Percentiles rank a stretch among this genome's conserved stretches.
These are phyloP conservation scores for Hystrix brachyura DNA, from an alignment of 2,113 vertebrate genomes.

Conservation along the genomic window DNA sequence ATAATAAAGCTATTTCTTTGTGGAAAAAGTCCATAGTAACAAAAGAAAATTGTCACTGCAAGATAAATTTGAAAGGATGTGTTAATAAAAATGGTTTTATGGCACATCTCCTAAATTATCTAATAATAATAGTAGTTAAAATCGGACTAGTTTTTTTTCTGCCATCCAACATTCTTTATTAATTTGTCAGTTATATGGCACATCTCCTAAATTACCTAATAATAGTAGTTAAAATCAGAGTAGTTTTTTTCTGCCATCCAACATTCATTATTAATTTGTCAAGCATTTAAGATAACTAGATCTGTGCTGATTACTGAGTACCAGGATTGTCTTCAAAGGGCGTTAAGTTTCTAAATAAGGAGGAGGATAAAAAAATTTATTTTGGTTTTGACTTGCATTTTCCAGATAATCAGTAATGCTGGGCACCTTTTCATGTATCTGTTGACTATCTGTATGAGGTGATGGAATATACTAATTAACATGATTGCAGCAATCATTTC, in stretches of 20 bases:
- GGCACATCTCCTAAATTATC: constrained; percentile 10
- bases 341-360: neutral
- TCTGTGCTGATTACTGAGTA: neutral
- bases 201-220: constrained; percentile 39
- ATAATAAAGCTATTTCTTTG: constrained; percentile 19
- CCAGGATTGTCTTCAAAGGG: neutral
- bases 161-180: neutral
- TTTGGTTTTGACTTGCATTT: neutral
- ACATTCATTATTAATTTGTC: neutral
- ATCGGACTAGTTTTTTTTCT: constrained; percentile 38
- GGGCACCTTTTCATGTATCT: neutral
- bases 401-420: neutral
- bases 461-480: neutral
- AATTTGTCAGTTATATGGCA: neutral
- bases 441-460: neutral
- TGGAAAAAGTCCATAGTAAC: neutral
- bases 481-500: neutral
- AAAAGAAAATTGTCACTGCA: neutral
- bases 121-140: constrained; percentile 42
- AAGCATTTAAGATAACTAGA: neutral
- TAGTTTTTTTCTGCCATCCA: neutral
- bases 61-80: constrained; percentile 23
- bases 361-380: neutral
- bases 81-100: constrained; percentile 15
- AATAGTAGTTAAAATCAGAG: constrained; percentile 31